phyloP scores from a whole-genome alignment of 1,140 invertebrate species.

The Sminthurides bifidus region DNA sequence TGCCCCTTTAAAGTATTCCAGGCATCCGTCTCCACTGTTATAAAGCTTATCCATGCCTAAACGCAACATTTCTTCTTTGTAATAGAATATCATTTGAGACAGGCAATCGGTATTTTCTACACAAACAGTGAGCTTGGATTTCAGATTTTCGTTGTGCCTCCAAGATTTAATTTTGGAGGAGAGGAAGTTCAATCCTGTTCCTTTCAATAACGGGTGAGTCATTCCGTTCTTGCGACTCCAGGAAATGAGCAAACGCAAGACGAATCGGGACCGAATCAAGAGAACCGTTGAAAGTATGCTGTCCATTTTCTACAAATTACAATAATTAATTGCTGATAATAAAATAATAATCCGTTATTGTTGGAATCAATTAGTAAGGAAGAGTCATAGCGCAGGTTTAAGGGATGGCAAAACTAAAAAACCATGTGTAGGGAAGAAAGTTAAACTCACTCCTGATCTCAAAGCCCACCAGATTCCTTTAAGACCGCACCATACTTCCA shows the following conservation, averaged over 20 bases:
- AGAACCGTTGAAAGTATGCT: not conserved
- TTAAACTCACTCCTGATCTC: not conserved
- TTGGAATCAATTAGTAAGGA: too few relatives aligned
- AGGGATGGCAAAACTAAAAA: not conserved
- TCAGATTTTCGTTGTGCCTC: conserved; percentile 6
- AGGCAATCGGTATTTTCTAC: conserved; percentile 6
- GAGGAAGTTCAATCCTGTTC: not conserved
- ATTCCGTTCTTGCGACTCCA: conserved; percentile 1
- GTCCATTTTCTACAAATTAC: conserved; percentile 1
- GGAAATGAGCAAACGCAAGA: not conserved
- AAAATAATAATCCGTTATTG: too few relatives aligned
- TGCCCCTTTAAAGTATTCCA: conserved; percentile 20
- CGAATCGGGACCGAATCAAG: not conserved
- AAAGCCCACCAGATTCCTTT: conserved; percentile 5
- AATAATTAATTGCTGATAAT: too few relatives aligned
- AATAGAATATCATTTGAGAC: conserved; percentile 16
- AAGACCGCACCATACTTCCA: not conserved
- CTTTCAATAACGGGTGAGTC: conserved; percentile 1
- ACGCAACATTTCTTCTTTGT: conserved; percentile 18
- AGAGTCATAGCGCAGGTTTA: too few relatives aligned
- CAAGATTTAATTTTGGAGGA: conserved; percentile 2
- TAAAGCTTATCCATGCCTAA: conserved; percentile 19
- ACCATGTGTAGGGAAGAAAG: not conserved
- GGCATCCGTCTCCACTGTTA: conserved; percentile 14
- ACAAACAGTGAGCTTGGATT: conserved; percentile 2